phyloP scores from a whole-genome alignment of 2,797 vertebrate genomes.

The Prionace glauca region DNA sequence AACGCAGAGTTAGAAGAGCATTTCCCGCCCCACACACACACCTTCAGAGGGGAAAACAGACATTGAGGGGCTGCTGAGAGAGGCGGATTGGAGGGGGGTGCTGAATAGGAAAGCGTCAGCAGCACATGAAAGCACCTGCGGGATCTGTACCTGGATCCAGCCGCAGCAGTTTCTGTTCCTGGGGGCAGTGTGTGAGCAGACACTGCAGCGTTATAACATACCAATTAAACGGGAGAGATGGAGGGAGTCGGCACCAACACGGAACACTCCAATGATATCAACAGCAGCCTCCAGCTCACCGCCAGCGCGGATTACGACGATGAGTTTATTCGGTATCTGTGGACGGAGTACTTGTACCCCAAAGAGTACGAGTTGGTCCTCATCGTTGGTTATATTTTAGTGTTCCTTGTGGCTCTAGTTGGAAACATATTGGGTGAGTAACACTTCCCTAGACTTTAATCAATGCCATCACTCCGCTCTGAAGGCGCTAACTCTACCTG shows the following conservation, averaged over 20 bases:
- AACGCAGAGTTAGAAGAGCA: not conserved
- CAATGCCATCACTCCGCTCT: not conserved
- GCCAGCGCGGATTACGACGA: conserved; percentile 76
- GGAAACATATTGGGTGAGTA: conserved; percentile 90
- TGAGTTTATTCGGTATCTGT: conserved; percentile 86
- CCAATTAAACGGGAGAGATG: not conserved
- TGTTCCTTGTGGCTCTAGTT: conserved; percentile 83
- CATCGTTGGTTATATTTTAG: conserved; percentile 84
- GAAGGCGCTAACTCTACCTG: not conserved
- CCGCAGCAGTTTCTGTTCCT: no score
- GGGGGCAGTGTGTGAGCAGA: not conserved
- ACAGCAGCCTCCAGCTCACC: not conserved
- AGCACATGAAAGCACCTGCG: no score
- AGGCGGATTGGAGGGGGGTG: no score
- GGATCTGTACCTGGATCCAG: no score
- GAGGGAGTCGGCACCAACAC: not conserved
- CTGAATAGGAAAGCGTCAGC: no score
- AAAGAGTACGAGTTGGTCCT: conserved; percentile 94
- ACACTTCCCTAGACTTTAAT: not conserved
- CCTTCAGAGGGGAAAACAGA: not conserved
- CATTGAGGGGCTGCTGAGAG: not conserved
- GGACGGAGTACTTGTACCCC: conserved; percentile 87
- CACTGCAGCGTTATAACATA: not conserved
- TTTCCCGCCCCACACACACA: no score
- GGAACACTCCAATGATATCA: not conserved